Base-by-base conservation (phyloP, 2,797 vertebrate species). In the Clarias laeviceps region DNA sequence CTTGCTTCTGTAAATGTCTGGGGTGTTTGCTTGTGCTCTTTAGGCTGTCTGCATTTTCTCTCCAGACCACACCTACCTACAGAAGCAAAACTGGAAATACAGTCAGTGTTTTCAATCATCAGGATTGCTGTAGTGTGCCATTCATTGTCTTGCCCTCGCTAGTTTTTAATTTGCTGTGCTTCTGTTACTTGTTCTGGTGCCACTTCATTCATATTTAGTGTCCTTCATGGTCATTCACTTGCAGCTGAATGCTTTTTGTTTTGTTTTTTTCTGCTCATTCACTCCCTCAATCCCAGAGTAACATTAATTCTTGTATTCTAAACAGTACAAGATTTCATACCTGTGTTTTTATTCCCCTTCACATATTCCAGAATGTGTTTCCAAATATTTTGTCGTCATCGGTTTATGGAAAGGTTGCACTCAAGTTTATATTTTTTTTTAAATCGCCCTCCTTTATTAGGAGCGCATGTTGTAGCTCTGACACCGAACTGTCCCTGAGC, bases 1-100 rank as follows among this genome's bases (percentile, higher is more conserved):
- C 81, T 73, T 85, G 85, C 87, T 90, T 89, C 89, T 90, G 87
- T 87, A 88, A 88, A 85, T 86, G 50, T 83, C 74, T 40, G 64
- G 59, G 17, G 84, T 74, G 76, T 88, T 90, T 88, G 90, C 84
- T 89, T 90, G 87, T 89, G 89, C 89, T 90, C 83, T 84, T 88
- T 70, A 82, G 54, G 29, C 80, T 66, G 86, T 86, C 85, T 84
- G 65, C 11, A 27, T 84, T 86, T 82, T 69, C 29, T 81, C 68
- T 64, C 50, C 65, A 77, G 56, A 50, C 20, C 82, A 80, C 61
- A 79, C 80, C 32, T 86, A 76, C 85, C 45, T 73, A 79, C 82
- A 77, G 68, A 83, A 80, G 72, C 82, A 83, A 74, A 88, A 78
- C 78, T 57, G 4, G 29, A 81, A 81, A 84, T 68, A 69, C 85